phyloP scores from a whole-genome alignment of 2,113 vertebrate genomes.

The Phalacrocorax aristotelis region DNA sequence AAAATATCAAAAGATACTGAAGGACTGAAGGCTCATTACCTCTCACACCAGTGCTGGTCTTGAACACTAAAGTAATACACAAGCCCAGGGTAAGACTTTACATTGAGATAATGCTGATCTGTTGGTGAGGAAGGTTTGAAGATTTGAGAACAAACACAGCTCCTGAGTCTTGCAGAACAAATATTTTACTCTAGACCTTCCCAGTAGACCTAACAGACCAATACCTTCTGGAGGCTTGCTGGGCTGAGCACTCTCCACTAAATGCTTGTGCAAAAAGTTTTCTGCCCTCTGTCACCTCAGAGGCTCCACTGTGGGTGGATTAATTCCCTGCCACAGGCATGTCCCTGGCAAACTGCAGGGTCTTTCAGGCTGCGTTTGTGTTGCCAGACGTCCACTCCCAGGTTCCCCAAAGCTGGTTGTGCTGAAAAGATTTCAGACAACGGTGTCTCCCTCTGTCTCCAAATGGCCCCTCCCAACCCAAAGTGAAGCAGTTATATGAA shows the following conservation, averaged over 20 bases:
- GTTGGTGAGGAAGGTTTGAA: background rate
- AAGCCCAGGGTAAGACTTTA: background rate
- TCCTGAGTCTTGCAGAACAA: background rate
- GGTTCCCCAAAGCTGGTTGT: background rate
- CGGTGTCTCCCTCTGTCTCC: background rate
- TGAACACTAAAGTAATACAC: background rate
- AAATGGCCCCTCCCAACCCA: background rate
- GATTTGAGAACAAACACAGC: background rate
- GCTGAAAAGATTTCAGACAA: background rate
- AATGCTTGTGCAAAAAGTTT: background rate
- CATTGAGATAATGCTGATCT: background rate
- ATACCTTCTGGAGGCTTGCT: background rate
- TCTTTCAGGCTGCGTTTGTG: background rate
- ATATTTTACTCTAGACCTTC: background rate
- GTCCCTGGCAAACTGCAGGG: background rate
- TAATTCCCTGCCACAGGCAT: background rate
- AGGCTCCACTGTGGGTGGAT: background rate
- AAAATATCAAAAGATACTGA: background rate
- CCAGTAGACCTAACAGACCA: background rate
- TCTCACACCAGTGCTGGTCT: background rate
- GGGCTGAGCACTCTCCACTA: background rate
- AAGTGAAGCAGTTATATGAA: background rate
- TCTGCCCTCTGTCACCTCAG: background rate
- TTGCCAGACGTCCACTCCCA: background rate
- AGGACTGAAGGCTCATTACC: background rate